These are phyloP conservation scores for Ambastaia sidthimunki DNA, from an alignment of 2,797 vertebrate genomes.

Conservation along the genomic window DNA sequence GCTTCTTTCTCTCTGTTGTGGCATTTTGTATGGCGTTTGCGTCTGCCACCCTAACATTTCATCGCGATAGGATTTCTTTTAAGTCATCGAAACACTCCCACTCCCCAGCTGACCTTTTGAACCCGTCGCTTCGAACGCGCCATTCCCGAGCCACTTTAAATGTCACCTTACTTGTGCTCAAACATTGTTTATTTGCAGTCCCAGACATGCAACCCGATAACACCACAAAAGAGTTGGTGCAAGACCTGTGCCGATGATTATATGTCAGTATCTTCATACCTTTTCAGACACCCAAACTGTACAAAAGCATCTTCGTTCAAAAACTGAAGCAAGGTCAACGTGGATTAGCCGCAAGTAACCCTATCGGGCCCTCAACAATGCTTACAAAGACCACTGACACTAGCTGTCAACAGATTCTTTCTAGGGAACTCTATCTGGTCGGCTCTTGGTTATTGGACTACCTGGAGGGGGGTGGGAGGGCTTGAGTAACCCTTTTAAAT, in stretches of 20 bases:
- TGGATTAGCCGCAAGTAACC: conserved; percentile 85
- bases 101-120: conserved; percentile 78
- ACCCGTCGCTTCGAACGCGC: conserved; percentile 72
- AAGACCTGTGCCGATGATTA: conserved; percentile 78
- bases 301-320: conserved; percentile 83
- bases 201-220: conserved; percentile 81
- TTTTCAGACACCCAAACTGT: conserved; percentile 81
- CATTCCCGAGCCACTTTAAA: conserved; percentile 78
- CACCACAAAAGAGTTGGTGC: conserved; percentile 80
- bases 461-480: conserved; percentile 67
- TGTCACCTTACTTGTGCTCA: conserved; percentile 76
- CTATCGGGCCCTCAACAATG: conserved; percentile 83
- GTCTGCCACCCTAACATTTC: conserved; percentile 71
- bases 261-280: conserved; percentile 81
- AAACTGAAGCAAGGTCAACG: conserved; percentile 79
- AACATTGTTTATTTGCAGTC: conserved; percentile 71
- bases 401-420: conserved; percentile 84
- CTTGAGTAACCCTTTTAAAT: conserved; percentile 77
- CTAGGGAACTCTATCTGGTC: conserved; percentile 81
- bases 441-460: conserved; percentile 77
- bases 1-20: conserved; percentile 53
- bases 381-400: conserved; percentile 85
- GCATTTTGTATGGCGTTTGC: conserved; percentile 49
- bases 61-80: conserved; percentile 74
- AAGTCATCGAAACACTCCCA: conserved; percentile 70